phyloP scores from a whole-genome alignment of 2,888 invertebrate species.

The Smittia sp. region DNA sequence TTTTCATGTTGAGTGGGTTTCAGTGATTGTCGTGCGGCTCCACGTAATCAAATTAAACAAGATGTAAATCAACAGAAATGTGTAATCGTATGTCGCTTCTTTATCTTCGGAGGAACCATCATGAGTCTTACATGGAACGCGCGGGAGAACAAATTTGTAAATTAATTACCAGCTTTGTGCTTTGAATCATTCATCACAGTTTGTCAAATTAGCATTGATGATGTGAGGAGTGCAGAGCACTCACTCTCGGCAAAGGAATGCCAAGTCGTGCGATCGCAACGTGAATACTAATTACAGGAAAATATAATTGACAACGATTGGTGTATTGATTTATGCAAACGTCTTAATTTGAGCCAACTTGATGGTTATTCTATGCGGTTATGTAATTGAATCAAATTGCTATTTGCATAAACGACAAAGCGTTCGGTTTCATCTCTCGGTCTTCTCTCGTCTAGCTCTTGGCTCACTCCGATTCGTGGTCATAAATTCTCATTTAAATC shows the following conservation, averaged over 20 bases:
- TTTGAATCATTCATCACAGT: conserved; percentile 6
- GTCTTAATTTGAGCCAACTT: conserved; percentile 1
- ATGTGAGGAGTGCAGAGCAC: conserved; percentile 4
- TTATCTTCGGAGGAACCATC: not conserved
- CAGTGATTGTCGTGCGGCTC: not conserved
- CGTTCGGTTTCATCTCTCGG: not conserved
- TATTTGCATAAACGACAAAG: conserved; percentile 13
- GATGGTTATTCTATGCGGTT: not conserved
- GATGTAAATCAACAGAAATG: conserved; percentile 18
- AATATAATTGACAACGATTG: conserved; percentile 17
- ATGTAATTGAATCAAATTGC: conserved; percentile 18
- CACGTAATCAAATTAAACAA: conserved; percentile 13
- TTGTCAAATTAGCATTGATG: conserved; percentile 1
- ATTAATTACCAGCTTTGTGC: not conserved
- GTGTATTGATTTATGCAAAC: conserved; percentile 6
- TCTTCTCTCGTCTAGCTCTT: not conserved
- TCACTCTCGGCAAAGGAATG: not conserved
- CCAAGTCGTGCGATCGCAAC: not conserved
- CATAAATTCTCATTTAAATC: conserved; percentile 41
- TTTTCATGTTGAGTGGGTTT: not conserved
- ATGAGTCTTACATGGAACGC: not conserved
- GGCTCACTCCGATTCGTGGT: not conserved
- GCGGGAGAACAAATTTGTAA: not conserved
- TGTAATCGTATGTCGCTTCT: not conserved
- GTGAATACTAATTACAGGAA: not conserved